Percentiles rank a stretch among this genome's conserved stretches.
Evolutionary conservation across 2,888 invertebrate genomes (phyloP).

Genomic region (Allygus modestus): DNA sequence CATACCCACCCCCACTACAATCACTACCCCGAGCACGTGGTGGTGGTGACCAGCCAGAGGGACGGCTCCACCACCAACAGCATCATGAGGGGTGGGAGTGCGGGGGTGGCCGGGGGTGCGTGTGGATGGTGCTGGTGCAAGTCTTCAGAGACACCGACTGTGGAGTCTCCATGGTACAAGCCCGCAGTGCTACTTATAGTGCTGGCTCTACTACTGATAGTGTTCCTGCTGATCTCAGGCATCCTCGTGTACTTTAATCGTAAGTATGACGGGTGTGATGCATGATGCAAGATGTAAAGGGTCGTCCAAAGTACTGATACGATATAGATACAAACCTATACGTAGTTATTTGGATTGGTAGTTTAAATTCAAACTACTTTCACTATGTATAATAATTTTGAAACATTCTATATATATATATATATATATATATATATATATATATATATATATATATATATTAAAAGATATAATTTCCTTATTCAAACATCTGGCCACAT

Average conservation of each 20-base stretch:
- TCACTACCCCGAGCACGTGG: conserved; percentile 65
- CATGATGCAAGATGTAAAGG: not conserved
- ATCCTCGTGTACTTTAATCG: conserved; percentile 80
- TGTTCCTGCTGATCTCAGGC: conserved; percentile 79
- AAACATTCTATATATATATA: too few relatives aligned
- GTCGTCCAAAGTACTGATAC: too few relatives aligned
- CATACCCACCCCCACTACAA: conserved; percentile 34
- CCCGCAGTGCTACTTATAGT: conserved; percentile 79
- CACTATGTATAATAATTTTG: too few relatives aligned
- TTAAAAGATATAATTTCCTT: too few relatives aligned
- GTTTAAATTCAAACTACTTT: too few relatives aligned
- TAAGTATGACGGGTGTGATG: conserved; percentile 74
- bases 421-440: too few relatives aligned
- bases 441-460: too few relatives aligned
- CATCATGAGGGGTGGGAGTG: conserved; percentile 72
- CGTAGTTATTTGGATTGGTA: too few relatives aligned
- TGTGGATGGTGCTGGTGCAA: conserved; percentile 66
- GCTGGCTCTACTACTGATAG: conserved; percentile 78
- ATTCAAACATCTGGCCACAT: too few relatives aligned
- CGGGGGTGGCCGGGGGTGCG: conserved; percentile 71
- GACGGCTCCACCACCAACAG: conserved; percentile 66
- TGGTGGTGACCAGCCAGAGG: conserved; percentile 65
- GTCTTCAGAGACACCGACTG: conserved; percentile 69
- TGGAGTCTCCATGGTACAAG: conserved; percentile 75
- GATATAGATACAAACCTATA: too few relatives aligned